A percentile compares a stretch with the other conserved stretches of the same genome.
Conservation (phyloP, 2,797 vertebrate species). For the Threskiornis aethiopicus region DNA sequence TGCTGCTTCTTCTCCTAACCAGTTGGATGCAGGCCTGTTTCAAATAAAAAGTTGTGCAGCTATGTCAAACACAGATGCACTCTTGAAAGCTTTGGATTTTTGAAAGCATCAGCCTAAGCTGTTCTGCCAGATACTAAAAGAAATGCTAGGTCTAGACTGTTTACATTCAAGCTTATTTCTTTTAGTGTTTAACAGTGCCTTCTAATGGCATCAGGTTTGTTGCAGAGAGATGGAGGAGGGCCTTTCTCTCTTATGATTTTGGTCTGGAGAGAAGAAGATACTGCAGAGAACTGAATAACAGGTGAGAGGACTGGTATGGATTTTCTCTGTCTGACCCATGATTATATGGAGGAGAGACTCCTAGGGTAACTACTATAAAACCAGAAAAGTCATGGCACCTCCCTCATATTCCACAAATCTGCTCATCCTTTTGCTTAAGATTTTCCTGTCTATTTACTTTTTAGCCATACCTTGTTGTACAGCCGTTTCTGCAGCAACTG, state of each 20-base stretch:
- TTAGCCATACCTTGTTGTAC: not conserved
- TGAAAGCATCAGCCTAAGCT: not conserved
- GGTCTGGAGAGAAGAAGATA: not conserved
- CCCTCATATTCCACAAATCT: not conserved
- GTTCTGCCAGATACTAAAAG: not conserved
- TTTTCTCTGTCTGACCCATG: not conserved
- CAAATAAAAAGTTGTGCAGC: not conserved
- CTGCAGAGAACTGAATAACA: not conserved
- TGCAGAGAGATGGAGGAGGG: not conserved
- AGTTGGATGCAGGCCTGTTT: not conserved
- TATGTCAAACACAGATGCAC: accelerated
- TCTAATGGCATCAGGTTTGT: not conserved
- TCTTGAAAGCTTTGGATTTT: not conserved
- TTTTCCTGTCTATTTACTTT: not conserved
- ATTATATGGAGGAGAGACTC: not conserved
- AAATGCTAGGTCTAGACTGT: not conserved
- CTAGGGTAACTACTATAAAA: not conserved
- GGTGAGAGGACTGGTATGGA: not conserved
- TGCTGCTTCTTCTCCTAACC: not conserved
- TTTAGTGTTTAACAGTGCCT: not conserved
- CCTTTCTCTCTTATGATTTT: not conserved
- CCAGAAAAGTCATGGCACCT: not conserved
- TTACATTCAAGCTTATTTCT: not conserved
- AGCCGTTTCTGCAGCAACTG: not conserved
- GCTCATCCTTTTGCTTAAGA: not conserved